Percentiles rank a stretch among this genome's conserved stretches.
These are phyloP conservation scores for Telenomus remus DNA, from an alignment of 1,140 invertebrate species.

Conservation along the genomic window DNA sequence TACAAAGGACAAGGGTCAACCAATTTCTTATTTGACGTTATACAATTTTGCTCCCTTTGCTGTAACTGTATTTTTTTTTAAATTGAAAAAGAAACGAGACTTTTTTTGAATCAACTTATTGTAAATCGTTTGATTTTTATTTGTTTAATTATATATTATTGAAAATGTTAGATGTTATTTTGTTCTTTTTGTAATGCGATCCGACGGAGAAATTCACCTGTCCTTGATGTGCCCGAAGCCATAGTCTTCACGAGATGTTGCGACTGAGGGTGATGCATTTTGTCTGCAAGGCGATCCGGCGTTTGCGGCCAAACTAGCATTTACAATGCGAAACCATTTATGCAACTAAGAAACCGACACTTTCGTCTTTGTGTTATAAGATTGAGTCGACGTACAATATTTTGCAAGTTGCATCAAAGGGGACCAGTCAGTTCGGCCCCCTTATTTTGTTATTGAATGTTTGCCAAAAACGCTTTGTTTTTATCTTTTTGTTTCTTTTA, in stretches of 20 bases:
- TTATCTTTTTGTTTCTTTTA: slow-evolving; percentile 3
- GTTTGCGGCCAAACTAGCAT: slow-evolving; percentile 31
- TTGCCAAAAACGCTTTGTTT: slow-evolving; percentile 30
- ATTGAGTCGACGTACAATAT: slow-evolving; percentile 25
- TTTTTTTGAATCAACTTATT: too few relatives aligned
- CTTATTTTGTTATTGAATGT: slow-evolving; percentile 23
- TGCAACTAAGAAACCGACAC: neutral
- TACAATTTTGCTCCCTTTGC: neutral
- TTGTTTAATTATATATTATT: neutral
- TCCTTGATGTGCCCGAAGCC: slow-evolving; percentile 14
- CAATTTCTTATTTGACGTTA: neutral
- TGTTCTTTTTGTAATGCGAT: neutral
- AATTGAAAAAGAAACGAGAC: too few relatives aligned
- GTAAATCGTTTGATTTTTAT: too few relatives aligned
- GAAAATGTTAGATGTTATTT: too few relatives aligned
- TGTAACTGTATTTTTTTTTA: neutral
- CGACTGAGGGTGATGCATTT: slow-evolving; percentile 41
- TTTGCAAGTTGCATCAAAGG: slow-evolving; percentile 13
- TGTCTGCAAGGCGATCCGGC: slow-evolving; percentile 16
- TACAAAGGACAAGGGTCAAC: slow-evolving; percentile 50
- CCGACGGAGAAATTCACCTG: slow-evolving; percentile 4
- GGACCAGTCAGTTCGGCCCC: neutral
- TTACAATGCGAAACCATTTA: slow-evolving; percentile 3
- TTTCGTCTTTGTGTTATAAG: slow-evolving; percentile 15
- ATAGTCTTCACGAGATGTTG: slow-evolving; percentile 21